phyloP scores from a whole-genome alignment of 2,113 vertebrate genomes.

The Lipophrys pholis region DNA sequence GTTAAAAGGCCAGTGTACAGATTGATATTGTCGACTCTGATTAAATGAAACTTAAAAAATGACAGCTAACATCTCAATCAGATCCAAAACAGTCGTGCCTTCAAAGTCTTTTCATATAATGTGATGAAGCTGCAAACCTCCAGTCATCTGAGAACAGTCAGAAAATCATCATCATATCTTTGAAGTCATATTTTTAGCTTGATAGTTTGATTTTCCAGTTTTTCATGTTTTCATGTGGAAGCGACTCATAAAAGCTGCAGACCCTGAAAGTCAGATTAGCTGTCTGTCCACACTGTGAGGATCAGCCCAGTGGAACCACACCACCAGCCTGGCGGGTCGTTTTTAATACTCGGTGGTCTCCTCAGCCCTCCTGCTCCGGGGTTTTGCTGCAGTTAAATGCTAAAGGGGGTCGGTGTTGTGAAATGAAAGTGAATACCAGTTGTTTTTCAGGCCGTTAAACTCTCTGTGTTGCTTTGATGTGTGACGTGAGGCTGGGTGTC shows the following conservation, averaged over 20 bases:
- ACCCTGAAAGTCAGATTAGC: background rate
- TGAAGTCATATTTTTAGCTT: no score
- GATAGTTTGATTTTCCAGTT: background rate
- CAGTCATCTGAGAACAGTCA: background rate
- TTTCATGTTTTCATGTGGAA: background rate
- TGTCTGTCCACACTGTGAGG: background rate
- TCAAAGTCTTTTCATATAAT: background rate
- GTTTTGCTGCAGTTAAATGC: background rate
- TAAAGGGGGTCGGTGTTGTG: background rate
- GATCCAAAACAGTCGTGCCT: no score
- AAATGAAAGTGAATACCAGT: background rate
- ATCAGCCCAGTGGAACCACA: background rate
- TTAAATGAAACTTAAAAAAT: no score
- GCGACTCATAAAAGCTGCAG: background rate
- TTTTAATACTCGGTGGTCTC: background rate
- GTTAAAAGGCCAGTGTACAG: no score
- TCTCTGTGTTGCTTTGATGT: background rate
- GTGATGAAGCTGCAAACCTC: background rate
- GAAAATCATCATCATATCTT: background rate
- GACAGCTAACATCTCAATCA: no score
- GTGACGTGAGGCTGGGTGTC: background rate
- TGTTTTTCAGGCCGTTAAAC: background rate
- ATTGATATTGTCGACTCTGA: no score
- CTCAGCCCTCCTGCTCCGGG: background rate
- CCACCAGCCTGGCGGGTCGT: background rate